Base-by-base conservation (phyloP, 23 tunicate genomes). In the Clavelina lepadiformis region DNA sequence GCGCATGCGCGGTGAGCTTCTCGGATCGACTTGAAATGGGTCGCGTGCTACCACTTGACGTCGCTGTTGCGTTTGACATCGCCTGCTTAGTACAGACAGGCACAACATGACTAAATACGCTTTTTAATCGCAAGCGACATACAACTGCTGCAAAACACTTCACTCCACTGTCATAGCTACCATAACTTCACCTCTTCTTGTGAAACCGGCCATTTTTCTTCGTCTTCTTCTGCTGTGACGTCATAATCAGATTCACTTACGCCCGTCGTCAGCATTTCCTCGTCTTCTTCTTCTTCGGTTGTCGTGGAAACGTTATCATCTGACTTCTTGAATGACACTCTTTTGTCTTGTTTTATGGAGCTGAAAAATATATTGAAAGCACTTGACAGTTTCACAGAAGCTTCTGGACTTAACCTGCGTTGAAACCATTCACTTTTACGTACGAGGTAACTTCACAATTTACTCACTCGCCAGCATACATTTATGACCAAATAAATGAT, bases 1-100 rank as follows among this genome's bases (percentile, higher is more conserved):
- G 85, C 30, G 95, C 95, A 71, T 86, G 95, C 57, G 77, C 85
- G 22, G 95, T 86, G 18, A 86, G 63, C 74, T 76, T 86, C 23
- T 69, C 95, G 6, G 95, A 86, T 26, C 95, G 75, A 37, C 95
- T 86, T 1, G 95, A 86, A 5, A 86, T 58, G 3, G 95, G 85
- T 47, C 95, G 69, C 15, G 77, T 66, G 26, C 71, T 29, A 57
- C n/a, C n/a, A n/a, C n/a, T n/a, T n/a, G n/a, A n/a, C n/a, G n/a
- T n/a, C n/a, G n/a, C n/a, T n/a, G n/a, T n/a, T n/a, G n/a, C n/a
- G n/a, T n/a, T n/a, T n/a, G n/a, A n/a, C n/a, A n/a, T n/a, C n/a
- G n/a, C n/a, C n/a, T n/a, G n/a, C n/a, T n/a, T n/a, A n/a, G n/a
- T n/a, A n/a, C n/a, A n/a, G n/a, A n/a, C n/a, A n/a, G n/a, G n/a